Evolutionary conservation across 2,797 vertebrate genomes (phyloP).

Genomic region (Onychomys torridus): DNA sequence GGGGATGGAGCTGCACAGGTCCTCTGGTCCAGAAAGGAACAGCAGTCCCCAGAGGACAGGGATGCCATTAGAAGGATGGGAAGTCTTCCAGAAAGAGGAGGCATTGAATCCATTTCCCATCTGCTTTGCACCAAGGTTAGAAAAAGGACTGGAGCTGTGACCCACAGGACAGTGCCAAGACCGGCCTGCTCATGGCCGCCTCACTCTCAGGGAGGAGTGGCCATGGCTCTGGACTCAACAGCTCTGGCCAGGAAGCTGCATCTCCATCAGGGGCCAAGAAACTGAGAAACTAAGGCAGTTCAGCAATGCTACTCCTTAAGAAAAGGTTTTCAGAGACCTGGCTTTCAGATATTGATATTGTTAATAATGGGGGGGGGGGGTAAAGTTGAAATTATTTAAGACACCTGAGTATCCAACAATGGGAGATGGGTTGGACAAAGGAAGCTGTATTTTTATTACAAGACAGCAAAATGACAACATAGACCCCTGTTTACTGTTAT

Average conservation of each 20-base stretch:
- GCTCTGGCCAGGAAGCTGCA: neutral
- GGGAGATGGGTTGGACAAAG: neutral
- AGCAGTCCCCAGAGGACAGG: neutral
- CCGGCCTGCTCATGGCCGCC: neutral
- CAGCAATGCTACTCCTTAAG: neutral
- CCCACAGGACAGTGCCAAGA: neutral
- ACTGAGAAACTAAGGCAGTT: conserved; percentile 23
- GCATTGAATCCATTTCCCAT: conserved; percentile 5
- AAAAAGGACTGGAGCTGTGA: neutral
- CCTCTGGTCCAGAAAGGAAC: neutral
- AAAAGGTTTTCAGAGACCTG: conserved; percentile 42
- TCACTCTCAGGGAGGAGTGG: neutral
- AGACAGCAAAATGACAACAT: neutral
- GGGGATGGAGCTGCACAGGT: neutral
- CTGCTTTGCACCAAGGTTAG: conserved; percentile 59
- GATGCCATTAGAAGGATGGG: neutral
- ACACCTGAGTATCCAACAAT: neutral
- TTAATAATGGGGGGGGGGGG: neutral
- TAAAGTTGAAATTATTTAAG: neutral
- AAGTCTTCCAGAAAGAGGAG: neutral
- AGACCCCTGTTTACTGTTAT: neutral
- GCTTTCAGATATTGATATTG: conserved; percentile 2
- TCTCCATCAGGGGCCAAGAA: neutral
- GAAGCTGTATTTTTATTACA: neutral
- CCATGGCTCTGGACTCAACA: neutral